A percentile compares a stretch with the other conserved stretches of the same genome.
phyloP scores from a whole-genome alignment of 1,140 invertebrate species.

The Ylistrum balloti region DNA sequence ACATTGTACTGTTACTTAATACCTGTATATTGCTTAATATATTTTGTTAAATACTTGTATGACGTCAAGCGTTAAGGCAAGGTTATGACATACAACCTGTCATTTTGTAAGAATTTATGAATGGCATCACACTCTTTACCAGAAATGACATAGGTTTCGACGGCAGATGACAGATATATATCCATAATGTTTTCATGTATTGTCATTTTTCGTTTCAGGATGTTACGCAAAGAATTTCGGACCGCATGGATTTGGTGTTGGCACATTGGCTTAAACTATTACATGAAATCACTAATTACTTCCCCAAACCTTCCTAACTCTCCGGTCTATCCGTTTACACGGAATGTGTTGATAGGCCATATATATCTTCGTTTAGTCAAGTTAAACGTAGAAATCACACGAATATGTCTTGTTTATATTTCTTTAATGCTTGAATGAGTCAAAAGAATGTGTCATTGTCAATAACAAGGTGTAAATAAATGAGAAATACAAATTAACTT shows the following conservation, averaged over 20 bases:
- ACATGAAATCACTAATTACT: background rate
- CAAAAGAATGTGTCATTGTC: background rate
- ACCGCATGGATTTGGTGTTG: conserved; percentile 88
- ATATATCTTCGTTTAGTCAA: background rate
- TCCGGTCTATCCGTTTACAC: background rate
- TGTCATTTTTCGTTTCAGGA: conserved; percentile 79
- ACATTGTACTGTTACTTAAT: too few relatives aligned
- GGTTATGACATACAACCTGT: too few relatives aligned
- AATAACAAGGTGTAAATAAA: background rate
- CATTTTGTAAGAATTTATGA: too few relatives aligned
- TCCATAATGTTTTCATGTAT: too few relatives aligned
- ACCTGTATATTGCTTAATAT: too few relatives aligned
- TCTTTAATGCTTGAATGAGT: background rate
- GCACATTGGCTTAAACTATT: conserved; percentile 50
- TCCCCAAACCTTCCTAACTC: background rate
- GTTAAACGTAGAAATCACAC: background rate
- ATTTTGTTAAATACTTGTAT: too few relatives aligned
- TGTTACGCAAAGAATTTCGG: conserved; percentile 97
- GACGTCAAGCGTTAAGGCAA: too few relatives aligned
- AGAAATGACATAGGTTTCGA: too few relatives aligned
- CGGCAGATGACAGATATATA: too few relatives aligned
- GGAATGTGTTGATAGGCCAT: background rate
- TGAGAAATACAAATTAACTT: background rate
- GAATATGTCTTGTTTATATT: background rate
- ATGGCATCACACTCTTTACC: too few relatives aligned